phyloP scores from a whole-genome alignment of 2,797 vertebrate species.

The Tangara arthus region DNA sequence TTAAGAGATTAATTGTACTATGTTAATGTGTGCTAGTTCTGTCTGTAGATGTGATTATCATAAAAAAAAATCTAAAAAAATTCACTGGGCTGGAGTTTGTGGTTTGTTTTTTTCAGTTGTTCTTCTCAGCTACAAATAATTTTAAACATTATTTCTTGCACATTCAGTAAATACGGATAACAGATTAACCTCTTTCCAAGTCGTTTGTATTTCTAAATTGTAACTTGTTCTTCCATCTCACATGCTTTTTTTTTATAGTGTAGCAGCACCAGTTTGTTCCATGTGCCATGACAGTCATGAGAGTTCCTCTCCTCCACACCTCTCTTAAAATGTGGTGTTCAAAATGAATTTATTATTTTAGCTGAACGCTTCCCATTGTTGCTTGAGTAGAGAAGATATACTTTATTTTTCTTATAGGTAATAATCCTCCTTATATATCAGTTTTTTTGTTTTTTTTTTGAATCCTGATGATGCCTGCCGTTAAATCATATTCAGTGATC shows the following conservation, averaged over 20 bases:
- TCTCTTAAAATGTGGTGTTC: background rate
- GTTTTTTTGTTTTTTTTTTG: background rate
- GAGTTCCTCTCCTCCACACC: background rate
- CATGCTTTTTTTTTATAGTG: rapidly evolving
- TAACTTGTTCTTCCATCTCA: background rate
- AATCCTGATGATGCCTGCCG: background rate
- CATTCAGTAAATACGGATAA: background rate
- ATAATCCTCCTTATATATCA: background rate
- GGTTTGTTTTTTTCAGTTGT: rapidly evolving
- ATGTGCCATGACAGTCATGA: background rate
- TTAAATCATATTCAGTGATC: background rate
- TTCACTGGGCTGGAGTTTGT: background rate
- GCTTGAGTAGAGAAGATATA: background rate
- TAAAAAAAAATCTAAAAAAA: background rate
- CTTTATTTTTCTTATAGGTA: background rate
- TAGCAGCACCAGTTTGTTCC: background rate
- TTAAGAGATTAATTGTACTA: constrained; percentile 13
- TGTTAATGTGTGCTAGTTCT: constrained; percentile 41
- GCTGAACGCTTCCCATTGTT: background rate
- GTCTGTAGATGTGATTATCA: constrained; percentile 6
- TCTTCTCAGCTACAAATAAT: background rate
- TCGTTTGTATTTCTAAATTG: background rate
- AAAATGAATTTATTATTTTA: background rate
- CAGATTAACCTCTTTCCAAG: background rate
- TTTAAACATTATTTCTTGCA: background rate